Base-by-base conservation (phyloP, 2,113 vertebrate species). In the Hyaena hyaena region DNA sequence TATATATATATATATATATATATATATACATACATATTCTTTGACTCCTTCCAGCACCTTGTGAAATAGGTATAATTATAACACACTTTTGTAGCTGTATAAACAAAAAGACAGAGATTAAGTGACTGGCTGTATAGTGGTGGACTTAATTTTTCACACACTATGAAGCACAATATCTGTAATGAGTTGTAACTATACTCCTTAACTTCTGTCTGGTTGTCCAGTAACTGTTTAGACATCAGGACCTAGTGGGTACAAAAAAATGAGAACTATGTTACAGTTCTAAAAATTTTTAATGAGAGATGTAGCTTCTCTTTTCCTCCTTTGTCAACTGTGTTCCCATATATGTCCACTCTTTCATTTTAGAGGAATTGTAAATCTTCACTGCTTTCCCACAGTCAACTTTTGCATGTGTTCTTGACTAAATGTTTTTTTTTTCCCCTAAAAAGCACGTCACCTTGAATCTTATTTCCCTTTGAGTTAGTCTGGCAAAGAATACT, bases 111-210 rank as follows among this genome's bases (percentile, higher is more conserved):
- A 21, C 45, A 84, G 31, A 43, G 33, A 33, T 12, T 87, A 65
- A 93, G 16, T 58, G 73, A 58, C 68, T 90, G 58, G 31, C 35
- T 4, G 4, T 26, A 88, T 43, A 81, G 23, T 63, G 10, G n/a
- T 90, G 28, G 17, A 73, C 45, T 79, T 74, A 39, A 74, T 61
- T 88, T 84, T 80, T 97, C 73, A 89, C 50, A 28, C n/a, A 76
- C 11, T 10, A 4, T 77, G n/a, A 16, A 65, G 31, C 26, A 39
- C 39, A 21, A 15, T 89, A 68, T 89, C 28, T 69, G 7, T 88
- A 69, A 65, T 69, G 58, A 76, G 16, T 86, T 88, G 7, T 63
- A 91, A 74, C 15, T 76, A 50, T 1, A 55, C 15, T 35, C 23
- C 76, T 45, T 88, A 69, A 88, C 79, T 77, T 71, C 39, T 71